Conservation (phyloP, 2,888 invertebrate species). For the Sceliomorpha sp. region DNA sequence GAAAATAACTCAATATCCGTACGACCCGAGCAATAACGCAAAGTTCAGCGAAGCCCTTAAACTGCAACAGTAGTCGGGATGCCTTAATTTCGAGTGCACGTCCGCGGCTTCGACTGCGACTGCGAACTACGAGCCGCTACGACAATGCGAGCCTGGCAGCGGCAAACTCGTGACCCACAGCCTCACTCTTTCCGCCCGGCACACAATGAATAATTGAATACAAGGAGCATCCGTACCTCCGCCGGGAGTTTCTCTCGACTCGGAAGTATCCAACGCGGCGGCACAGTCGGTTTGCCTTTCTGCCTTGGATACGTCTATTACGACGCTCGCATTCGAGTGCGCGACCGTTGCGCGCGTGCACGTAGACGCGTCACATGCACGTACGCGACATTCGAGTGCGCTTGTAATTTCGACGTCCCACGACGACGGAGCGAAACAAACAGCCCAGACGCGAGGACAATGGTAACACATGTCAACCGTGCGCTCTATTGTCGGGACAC, state of each 20-base stretch:
- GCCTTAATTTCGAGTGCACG: neutral
- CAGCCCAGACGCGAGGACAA: no score
- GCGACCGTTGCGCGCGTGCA: neutral
- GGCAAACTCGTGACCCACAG: constrained; percentile 47
- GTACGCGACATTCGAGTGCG: neutral
- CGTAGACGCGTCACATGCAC: neutral
- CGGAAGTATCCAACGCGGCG: constrained; percentile 39
- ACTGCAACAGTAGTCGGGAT: no score
- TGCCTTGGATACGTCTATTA: constrained; percentile 39
- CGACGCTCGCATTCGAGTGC: constrained; percentile 13
- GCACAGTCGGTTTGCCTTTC: constrained; percentile 20
- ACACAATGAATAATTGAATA: constrained; percentile 52
- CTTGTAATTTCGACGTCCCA: constrained; percentile 8
- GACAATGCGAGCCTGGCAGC: constrained; percentile 6
- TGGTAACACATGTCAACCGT: no score
- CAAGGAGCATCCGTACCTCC: constrained; percentile 44
- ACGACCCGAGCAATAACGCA: no score
- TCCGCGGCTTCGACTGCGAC: constrained; percentile 1
- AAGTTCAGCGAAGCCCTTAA: no score
- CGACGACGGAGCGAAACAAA: neutral
- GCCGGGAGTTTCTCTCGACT: constrained; percentile 41
- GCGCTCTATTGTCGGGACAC: no score
- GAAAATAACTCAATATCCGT: no score
- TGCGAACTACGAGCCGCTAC: no score
- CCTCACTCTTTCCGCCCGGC: constrained; percentile 36